Evolutionary conservation across 2,888 invertebrate species (phyloP).

Genomic region (Argyresthia goedartella): DNA sequence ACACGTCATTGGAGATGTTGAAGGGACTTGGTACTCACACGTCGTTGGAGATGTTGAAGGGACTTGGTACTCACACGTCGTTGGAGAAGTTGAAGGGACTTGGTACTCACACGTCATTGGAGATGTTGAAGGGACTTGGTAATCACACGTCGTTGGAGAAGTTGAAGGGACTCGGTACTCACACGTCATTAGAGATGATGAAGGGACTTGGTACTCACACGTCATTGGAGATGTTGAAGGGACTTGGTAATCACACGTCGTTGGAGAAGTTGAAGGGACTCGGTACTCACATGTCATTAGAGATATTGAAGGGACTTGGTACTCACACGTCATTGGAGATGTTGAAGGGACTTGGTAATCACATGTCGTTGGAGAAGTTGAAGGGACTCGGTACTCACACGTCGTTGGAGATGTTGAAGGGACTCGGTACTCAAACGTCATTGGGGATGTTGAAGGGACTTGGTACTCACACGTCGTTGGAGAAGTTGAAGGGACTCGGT

Average conservation of each 20-base stretch:
- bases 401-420: constrained; percentile 98
- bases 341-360: too few species aligned
- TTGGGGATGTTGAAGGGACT: constrained; percentile 99
- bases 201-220: too few species aligned
- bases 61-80: too few species aligned
- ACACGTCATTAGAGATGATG: constrained; percentile 98
- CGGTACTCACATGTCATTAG: too few species aligned
- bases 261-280: constrained; percentile 99
- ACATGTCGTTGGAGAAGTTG: constrained; percentile 98
- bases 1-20: constrained; percentile 98
- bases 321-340: constrained; percentile 98
- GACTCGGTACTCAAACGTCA: too few species aligned
- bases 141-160: constrained; percentile 98
- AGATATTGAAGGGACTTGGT: constrained; percentile 98
- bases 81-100: constrained; percentile 99
- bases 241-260: too few species aligned
- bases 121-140: constrained; percentile 98
- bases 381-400: too few species aligned
- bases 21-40: too few species aligned
- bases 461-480: too few species aligned
- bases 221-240: constrained; percentile 98
- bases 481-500: constrained; percentile 98
- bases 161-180: too few species aligned
- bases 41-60: constrained; percentile 98
- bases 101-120: too few species aligned